Evolutionary conservation across 2,888 invertebrate genomes (phyloP).

Genomic region (Stenichneumon culpator): DNA sequence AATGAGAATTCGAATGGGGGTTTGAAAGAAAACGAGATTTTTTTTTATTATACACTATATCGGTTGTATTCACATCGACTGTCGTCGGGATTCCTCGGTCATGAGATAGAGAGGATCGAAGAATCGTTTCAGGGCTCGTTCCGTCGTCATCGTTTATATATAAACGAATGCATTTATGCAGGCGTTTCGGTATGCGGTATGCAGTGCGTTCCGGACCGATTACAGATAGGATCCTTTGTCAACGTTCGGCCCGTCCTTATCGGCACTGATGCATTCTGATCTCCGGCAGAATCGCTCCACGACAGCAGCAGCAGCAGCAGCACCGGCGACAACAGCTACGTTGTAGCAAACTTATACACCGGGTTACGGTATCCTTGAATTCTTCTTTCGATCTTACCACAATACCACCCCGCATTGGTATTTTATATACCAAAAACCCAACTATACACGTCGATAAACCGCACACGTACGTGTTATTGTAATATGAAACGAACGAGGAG

Average conservation of each 20-base stretch:
- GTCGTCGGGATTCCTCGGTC: slow-evolving; percentile 28
- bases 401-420: slow-evolving; percentile 26
- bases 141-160: slow-evolving; percentile 21
- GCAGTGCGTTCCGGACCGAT: slow-evolving; percentile 78
- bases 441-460: slow-evolving; percentile 36
- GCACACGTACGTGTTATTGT: slow-evolving; percentile 24
- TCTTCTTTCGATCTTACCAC: slow-evolving; percentile 32
- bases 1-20: slow-evolving; percentile 8
- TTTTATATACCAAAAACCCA: slow-evolving; percentile 40
- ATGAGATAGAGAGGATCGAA: slow-evolving; percentile 23
- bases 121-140: slow-evolving; percentile 37
- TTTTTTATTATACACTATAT: slow-evolving; percentile 24
- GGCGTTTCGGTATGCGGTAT: slow-evolving; percentile 78
- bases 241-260: slow-evolving; percentile 78
- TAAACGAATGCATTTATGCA: slow-evolving; percentile 80
- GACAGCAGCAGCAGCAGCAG: slow-evolving; percentile 31
- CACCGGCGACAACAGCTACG: slow-evolving; percentile 27
- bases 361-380: slow-evolving; percentile 56
- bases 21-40: slow-evolving; percentile 21
- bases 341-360: slow-evolving; percentile 32
- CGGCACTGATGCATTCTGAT: slow-evolving; percentile 80
- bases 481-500: slow-evolving; percentile 25
- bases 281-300: slow-evolving; percentile 67
- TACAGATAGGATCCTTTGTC: slow-evolving; percentile 80
- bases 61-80: slow-evolving; percentile 12